Evolutionary conservation across 2,113 vertebrate genomes (phyloP).

Genomic region (Speoplatyrhinus poulsoni): DNA sequence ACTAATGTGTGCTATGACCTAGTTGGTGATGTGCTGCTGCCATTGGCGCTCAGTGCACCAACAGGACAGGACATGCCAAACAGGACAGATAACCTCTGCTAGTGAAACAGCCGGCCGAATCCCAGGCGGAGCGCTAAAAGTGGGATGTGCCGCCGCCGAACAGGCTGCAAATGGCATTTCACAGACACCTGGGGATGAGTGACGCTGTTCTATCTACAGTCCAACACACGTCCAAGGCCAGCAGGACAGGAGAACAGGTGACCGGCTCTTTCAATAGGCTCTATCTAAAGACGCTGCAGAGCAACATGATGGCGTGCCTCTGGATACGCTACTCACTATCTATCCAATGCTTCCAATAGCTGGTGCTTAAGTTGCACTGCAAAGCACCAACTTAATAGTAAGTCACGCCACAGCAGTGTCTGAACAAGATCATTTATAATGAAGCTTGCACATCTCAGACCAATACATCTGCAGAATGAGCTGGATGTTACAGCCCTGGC

Average conservation of each 20-base stretch:
- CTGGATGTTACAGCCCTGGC: not conserved
- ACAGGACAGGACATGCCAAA: conserved; percentile 11
- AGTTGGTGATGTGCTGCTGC: conserved; percentile 1
- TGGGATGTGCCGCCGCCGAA: conserved; percentile 27
- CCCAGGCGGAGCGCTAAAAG: conserved; percentile 41
- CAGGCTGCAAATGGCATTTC: conserved; percentile 24
- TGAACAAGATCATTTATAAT: conserved; percentile 15
- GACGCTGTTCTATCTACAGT: conserved; percentile 67
- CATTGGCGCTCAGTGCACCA: not conserved
- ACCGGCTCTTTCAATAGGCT: conserved; percentile 22
- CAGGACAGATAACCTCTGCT: conserved; percentile 34
- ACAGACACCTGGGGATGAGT: conserved; percentile 35
- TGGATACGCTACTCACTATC: conserved; percentile 10
- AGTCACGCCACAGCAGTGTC: not conserved
- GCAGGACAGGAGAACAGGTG: conserved; percentile 41
- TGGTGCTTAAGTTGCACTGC: not conserved
- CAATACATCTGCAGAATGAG: conserved; percentile 21
- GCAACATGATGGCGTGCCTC: conserved; percentile 5
- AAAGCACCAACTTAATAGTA: not conserved
- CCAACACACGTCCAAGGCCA: conserved; percentile 57
- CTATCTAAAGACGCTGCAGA: conserved; percentile 9
- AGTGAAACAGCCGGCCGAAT: conserved; percentile 22
- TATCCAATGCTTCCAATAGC: not conserved
- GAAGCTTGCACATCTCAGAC: conserved; percentile 14
- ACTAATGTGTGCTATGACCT: not conserved